Evolutionary conservation across 2,888 invertebrate species (phyloP), one percentile per base, ranked within the genome.

Genomic region (Disparrhopalites patrizii): DNA sequence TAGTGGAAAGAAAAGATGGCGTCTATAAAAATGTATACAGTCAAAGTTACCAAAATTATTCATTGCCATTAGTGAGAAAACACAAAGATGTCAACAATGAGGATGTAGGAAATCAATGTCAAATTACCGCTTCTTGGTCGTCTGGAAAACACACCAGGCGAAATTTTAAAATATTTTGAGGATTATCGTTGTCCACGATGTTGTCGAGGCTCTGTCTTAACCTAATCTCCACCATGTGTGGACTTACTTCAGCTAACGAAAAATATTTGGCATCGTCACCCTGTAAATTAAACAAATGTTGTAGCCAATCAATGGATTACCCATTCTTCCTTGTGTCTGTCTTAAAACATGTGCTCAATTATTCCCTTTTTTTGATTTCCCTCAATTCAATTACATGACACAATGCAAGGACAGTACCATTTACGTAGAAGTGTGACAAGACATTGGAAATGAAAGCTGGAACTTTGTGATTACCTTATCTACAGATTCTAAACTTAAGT

Each of bases 111-210:
- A 43, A 43, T 15, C 20, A 10, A 43, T 18, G 20, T 43, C 10
- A 50, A 51, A 40, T 58, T 64, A 73, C 73, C 68, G 66, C 64
- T 47, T 74, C 74, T 23, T 55, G 66, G 20, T 72, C 73, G 51
- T 70, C 69, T 27, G 85, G 83, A 74, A 84, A 87, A 77, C 91
- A 91, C 47, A 87, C 85, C 33, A 91, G 83, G 50, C 90, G 82
- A 80, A 91, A 91, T 81, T 91, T 91, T 68, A 91, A 83, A 55
- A 91, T 85, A 79, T 91, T 91, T 78, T 88, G 86, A 0, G 91
- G 90, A 58, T 84, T 83, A 77, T 90, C 90, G 23, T 86, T 85
- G 81, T 93, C 92, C 25, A 92, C 92, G 51, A 92, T 81, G 60
- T 87, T 84, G 76, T 92, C 91, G 71, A 93, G 81, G 1, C 89